These are phyloP conservation scores for Drosophila punjabiensis DNA, from an alignment of 1,140 invertebrate genomes.

Conservation along the genomic window DNA sequence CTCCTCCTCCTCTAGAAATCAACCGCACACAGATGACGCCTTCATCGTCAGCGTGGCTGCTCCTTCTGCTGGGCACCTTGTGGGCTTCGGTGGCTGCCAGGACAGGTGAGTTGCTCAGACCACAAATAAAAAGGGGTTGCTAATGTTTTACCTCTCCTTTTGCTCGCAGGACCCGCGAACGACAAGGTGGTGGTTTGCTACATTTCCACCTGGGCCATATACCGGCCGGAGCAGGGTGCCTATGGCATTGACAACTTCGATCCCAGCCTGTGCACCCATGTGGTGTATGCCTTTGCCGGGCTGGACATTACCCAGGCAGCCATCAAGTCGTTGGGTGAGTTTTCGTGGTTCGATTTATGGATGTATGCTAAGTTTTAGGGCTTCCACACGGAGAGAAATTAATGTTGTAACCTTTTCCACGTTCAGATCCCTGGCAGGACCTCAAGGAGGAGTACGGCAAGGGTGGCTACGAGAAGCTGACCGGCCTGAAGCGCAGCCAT, in stretches of 20 bases:
- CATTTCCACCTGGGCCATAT: constrained; percentile 91
- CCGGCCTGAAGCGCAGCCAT: constrained; percentile 88
- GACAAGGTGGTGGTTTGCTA: constrained; percentile 92
- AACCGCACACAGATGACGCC: constrained; percentile 18
- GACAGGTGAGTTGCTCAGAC: constrained; percentile 55
- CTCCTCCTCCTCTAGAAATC: constrained; percentile 12
- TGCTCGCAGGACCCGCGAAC: constrained; percentile 86
- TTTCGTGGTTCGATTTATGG: constrained; percentile 14
- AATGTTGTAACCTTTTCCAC: background rate
- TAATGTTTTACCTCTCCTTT: constrained; percentile 11
- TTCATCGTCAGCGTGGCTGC: constrained; percentile 15
- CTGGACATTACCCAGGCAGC: constrained; percentile 88
- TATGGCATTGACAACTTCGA: constrained; percentile 90
- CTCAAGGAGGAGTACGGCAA: constrained; percentile 91
- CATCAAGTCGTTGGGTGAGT: constrained; percentile 89
- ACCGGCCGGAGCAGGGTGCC: constrained; percentile 88
- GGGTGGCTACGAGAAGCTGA: constrained; percentile 90
- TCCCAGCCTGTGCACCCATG: constrained; percentile 93
- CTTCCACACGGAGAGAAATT: background rate
- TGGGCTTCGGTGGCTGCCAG: constrained; percentile 70
- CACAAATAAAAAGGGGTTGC: constrained; percentile 46
- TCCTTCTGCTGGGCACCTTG: constrained; percentile 60
- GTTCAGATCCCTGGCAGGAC: constrained; percentile 91
- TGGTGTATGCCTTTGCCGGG: constrained; percentile 95
- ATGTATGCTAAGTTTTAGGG: constrained; percentile 39